Conservation (phyloP, 2,797 vertebrate genomes). For the Microtus agrestis region DNA sequence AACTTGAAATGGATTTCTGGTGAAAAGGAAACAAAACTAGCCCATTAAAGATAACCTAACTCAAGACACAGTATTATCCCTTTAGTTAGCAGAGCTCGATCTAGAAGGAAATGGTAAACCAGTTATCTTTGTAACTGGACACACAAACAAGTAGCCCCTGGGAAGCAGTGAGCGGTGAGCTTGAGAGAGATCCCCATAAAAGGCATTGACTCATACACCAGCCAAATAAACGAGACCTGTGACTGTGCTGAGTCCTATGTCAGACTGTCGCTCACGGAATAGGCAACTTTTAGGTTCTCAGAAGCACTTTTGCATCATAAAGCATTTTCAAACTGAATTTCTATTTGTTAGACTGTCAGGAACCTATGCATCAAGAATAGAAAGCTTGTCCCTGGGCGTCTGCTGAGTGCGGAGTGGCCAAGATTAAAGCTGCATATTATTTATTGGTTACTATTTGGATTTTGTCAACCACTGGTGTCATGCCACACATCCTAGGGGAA, state of each 20-base stretch:
- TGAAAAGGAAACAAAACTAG: background rate
- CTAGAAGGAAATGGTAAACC: background rate
- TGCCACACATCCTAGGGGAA: background rate
- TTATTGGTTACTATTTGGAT: slow-evolving; percentile 43
- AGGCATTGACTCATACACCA: background rate
- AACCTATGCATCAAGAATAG: background rate
- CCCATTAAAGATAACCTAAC: background rate
- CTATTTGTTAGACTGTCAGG: background rate
- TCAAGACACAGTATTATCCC: background rate
- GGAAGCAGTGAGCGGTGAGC: background rate
- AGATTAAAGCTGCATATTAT: slow-evolving; percentile 13
- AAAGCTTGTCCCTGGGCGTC: background rate
- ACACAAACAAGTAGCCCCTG: background rate
- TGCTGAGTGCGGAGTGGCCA: background rate
- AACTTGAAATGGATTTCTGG: background rate
- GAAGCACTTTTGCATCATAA: background rate
- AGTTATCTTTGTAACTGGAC: background rate
- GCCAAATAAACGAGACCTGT: background rate
- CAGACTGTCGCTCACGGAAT: background rate
- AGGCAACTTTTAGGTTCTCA: background rate
- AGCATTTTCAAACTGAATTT: slow-evolving; percentile 5
- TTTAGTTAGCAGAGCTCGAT: background rate
- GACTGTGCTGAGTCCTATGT: background rate
- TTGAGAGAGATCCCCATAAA: background rate
- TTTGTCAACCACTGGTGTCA: background rate